Evolutionary conservation across 2,888 invertebrate genomes (phyloP).

Genomic region (Kryphioiulus occultus): DNA sequence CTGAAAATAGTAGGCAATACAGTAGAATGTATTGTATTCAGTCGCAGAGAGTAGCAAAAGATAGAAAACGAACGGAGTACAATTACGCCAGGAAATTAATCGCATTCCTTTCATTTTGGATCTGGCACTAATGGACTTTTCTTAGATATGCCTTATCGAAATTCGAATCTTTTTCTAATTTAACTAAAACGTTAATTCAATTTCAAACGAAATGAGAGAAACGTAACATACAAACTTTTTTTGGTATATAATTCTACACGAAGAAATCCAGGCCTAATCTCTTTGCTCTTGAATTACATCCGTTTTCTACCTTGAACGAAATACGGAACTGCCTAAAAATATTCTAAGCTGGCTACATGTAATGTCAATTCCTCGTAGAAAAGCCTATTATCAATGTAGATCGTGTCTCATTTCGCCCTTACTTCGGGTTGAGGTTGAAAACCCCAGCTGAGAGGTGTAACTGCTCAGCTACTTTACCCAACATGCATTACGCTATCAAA

Average conservation of each 20-base stretch:
- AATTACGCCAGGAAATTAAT: no score
- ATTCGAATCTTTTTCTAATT: background rate
- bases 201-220: background rate
- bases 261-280: no score
- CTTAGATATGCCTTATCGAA: no score
- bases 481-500: background rate
- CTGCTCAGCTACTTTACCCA: background rate
- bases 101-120: no score
- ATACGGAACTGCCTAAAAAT: background rate
- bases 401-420: background rate
- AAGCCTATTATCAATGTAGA: background rate
- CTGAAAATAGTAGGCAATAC: background rate
- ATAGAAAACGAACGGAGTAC: no score
- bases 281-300: background rate
- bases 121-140: no score
- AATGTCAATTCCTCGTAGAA: background rate
- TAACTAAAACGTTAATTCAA: background rate
- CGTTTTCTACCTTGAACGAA: background rate
- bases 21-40: no score
- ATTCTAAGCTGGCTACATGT: background rate
- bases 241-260: no score
- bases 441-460: background rate
- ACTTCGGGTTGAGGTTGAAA: background rate
- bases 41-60: no score
- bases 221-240: no score